Evolutionary conservation across 2,113 vertebrate genomes (phyloP).

Genomic region (Gymnogyps californianus): DNA sequence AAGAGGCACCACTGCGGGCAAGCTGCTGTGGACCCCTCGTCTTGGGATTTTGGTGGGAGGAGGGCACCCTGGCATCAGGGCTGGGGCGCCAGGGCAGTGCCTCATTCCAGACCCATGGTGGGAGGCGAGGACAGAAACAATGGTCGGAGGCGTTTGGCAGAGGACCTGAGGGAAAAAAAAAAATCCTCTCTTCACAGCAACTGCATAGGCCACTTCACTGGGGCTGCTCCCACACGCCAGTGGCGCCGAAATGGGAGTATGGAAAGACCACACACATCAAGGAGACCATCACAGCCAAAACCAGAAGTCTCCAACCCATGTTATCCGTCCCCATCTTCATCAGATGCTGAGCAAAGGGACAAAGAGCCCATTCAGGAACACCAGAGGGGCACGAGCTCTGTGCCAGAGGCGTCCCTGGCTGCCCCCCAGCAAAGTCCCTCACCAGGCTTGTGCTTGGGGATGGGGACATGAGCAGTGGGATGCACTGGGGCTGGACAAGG

Average conservation of each 20-base stretch:
- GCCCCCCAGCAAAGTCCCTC: background rate
- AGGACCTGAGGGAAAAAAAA: background rate
- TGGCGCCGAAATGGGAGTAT: background rate
- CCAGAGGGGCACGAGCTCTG: background rate
- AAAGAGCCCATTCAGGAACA: background rate
- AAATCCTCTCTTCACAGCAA: background rate
- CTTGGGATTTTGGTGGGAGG: background rate
- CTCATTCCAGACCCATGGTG: background rate
- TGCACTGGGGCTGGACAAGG: background rate
- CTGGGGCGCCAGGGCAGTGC: background rate
- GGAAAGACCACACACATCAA: constrained; percentile 55
- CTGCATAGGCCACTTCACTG: constrained; percentile 16
- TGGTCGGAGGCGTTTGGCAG: constrained; percentile 33
- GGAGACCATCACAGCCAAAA: background rate
- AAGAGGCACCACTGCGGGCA: background rate
- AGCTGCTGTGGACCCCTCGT: background rate
- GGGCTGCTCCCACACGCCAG: background rate
- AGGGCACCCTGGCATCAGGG: background rate
- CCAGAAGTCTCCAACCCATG: background rate
- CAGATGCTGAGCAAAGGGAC: background rate
- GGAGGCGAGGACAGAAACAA: constrained; percentile 37
- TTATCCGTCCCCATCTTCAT: background rate
- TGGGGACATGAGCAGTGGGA: rapidly evolving
- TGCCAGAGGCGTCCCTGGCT: rapidly evolving
- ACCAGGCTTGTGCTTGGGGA: background rate